phyloP scores from a whole-genome alignment of 2,888 invertebrate species.

The Tenthredo scrophulariae region DNA sequence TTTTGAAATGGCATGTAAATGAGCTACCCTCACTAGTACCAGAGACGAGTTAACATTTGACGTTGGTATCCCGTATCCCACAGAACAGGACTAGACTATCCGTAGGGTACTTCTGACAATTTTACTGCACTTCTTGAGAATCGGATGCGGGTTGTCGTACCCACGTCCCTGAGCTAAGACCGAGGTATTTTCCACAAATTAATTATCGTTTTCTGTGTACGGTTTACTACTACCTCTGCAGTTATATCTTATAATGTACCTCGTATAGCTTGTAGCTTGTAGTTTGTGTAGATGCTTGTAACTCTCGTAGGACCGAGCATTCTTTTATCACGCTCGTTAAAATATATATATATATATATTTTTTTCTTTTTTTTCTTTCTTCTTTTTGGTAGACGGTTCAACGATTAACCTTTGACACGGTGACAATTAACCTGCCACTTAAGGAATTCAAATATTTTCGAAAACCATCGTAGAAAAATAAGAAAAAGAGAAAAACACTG shows the following conservation, averaged over 20 bases:
- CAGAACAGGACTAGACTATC: background rate
- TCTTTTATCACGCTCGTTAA: constrained; percentile 47
- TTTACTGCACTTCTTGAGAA: constrained; percentile 30
- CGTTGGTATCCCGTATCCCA: background rate
- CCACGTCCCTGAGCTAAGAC: background rate
- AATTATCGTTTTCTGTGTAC: constrained; percentile 28
- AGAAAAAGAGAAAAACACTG: background rate
- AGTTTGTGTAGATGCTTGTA: background rate
- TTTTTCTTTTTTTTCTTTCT: background rate
- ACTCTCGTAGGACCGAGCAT: background rate
- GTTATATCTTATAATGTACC: background rate
- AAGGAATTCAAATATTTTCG: constrained; percentile 30
- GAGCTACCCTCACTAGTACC: background rate
- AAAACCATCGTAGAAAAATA: background rate
- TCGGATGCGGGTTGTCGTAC: constrained; percentile 36
- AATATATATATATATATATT: no score
- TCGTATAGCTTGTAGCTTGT: background rate
- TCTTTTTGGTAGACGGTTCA: background rate
- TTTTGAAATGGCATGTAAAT: constrained; percentile 41
- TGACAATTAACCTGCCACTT: constrained; percentile 51
- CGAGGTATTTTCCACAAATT: constrained; percentile 42
- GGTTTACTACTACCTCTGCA: background rate
- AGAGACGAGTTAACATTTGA: background rate
- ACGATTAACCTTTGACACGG: constrained; percentile 49
- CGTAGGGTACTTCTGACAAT: background rate